Conservation (phyloP, 2,113 vertebrate genomes). For the Ranitomeya imitator region DNA sequence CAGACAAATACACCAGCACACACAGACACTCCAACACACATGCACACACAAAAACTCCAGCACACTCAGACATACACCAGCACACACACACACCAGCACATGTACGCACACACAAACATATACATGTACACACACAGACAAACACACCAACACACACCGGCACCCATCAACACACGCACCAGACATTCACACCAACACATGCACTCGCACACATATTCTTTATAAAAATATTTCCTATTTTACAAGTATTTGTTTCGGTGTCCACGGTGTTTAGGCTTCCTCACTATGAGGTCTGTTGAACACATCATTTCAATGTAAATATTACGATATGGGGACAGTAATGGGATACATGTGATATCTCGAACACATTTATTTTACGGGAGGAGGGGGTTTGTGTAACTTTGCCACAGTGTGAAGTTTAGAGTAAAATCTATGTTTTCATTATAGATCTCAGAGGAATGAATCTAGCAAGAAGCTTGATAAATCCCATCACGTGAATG, state of each 20-base stretch:
- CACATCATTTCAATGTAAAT: background rate
- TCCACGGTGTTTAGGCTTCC: background rate
- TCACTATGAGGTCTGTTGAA: background rate
- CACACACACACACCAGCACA: too few relatives aligned
- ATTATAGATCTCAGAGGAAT: conserved; percentile 52
- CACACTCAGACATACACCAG: too few relatives aligned
- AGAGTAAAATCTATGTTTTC: conserved; percentile 40
- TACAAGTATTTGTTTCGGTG: background rate
- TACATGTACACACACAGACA: too few relatives aligned
- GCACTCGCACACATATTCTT: background rate
- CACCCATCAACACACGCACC: background rate
- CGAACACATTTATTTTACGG: background rate
- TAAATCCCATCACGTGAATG: conserved; percentile 49
- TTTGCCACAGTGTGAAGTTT: conserved; percentile 27
- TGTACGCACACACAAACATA: too few relatives aligned
- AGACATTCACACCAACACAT: background rate
- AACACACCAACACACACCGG: too few relatives aligned
- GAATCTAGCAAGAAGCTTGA: conserved; percentile 44
- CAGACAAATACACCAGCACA: too few relatives aligned
- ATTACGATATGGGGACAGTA: background rate
- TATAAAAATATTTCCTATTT: background rate
- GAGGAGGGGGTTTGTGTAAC: conserved; percentile 27
- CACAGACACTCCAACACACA: too few relatives aligned
- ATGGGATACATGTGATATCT: background rate
- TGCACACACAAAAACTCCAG: too few relatives aligned